phyloP scores from a whole-genome alignment of 2,113 vertebrate species.

The Etia nguti region DNA sequence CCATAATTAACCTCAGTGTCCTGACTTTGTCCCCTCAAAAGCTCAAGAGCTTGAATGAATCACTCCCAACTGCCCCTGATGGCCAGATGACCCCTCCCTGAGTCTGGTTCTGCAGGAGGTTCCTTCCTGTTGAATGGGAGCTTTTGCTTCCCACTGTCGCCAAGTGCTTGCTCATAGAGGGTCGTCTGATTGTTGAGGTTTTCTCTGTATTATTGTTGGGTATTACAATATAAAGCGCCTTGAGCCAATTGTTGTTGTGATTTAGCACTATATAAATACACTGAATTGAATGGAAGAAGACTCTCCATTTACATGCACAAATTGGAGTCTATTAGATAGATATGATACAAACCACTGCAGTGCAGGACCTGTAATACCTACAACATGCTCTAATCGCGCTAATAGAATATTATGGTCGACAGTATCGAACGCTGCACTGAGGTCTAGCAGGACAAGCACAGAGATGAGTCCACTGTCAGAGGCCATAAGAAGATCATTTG shows the following conservation, averaged over 20 bases:
- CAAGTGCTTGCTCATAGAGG: not conserved
- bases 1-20: not conserved
- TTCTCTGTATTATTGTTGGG: not conserved
- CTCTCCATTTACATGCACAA: not conserved
- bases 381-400: not conserved
- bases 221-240: not conserved
- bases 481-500: not conserved
- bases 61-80: not conserved
- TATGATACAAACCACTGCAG: not conserved
- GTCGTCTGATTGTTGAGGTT: accelerated
- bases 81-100: not conserved
- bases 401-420: not conserved
- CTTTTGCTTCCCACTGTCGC: not conserved
- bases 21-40: not conserved
- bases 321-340: not conserved
- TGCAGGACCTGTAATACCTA: accelerated
- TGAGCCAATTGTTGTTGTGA: not conserved
- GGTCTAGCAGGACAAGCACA: no score
- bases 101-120: not conserved
- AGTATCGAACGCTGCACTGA: not conserved
- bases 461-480: not conserved
- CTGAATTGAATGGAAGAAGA: not conserved
- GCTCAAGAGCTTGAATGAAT: not conserved
- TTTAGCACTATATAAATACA: not conserved
- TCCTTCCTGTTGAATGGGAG: not conserved